Conservation (phyloP, 1,140 invertebrate genomes). For the Danaus melanippus region DNA sequence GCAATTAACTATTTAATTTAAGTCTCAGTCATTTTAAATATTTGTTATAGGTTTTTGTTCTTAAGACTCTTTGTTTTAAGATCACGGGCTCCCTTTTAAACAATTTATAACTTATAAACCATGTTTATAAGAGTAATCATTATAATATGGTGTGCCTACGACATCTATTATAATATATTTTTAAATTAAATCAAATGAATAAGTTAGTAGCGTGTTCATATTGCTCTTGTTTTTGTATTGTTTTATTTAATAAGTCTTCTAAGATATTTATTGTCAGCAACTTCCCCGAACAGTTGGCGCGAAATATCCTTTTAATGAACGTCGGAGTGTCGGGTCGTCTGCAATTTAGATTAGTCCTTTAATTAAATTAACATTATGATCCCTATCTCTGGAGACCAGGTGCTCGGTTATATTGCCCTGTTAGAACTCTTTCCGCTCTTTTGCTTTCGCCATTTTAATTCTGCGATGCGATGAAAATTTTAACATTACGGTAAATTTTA, state of each 20-base stretch:
- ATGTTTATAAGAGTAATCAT: too few relatives aligned
- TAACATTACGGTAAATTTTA: too few relatives aligned
- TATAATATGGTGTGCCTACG: too few relatives aligned
- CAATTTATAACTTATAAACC: too few relatives aligned
- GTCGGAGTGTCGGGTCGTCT: slow-evolving; percentile 64
- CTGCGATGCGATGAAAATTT: too few relatives aligned
- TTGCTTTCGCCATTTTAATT: slow-evolving; percentile 18
- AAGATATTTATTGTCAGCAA: slow-evolving; percentile 61
- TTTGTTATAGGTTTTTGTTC: slow-evolving; percentile 8
- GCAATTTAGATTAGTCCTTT: slow-evolving; percentile 72
- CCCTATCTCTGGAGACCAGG: slow-evolving; percentile 62
- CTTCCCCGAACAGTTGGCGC: slow-evolving; percentile 53
- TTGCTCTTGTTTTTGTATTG: too few relatives aligned
- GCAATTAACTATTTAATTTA: slow-evolving; percentile 45
- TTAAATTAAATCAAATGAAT: too few relatives aligned
- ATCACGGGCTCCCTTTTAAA: too few relatives aligned
- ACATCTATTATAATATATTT: too few relatives aligned
- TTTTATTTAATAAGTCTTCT: slow-evolving; percentile 24
- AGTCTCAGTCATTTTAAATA: slow-evolving; percentile 21
- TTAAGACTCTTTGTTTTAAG: slow-evolving; percentile 10
- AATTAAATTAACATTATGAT: slow-evolving; percentile 73
- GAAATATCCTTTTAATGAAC: slow-evolving; percentile 68
- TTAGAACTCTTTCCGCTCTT: slow-evolving; percentile 47
- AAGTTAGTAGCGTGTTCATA: too few relatives aligned
- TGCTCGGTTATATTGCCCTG: slow-evolving; percentile 56